Evolutionary conservation across 2,888 invertebrate genomes (phyloP).

Genomic region (Beris chalybata): DNA sequence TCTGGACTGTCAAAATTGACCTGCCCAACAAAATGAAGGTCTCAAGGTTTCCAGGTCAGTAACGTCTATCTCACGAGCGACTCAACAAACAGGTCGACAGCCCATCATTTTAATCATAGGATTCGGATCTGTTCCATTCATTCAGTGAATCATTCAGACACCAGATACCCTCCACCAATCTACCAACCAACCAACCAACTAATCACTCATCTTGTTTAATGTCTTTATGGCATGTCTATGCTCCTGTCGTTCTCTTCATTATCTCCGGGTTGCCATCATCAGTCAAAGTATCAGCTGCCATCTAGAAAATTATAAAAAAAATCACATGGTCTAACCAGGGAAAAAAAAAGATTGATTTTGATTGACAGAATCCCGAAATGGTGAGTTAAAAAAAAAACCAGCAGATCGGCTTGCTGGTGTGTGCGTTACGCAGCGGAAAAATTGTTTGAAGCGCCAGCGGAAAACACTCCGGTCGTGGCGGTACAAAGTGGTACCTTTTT

Average conservation of each 20-base stretch:
- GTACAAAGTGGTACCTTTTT: too few species aligned
- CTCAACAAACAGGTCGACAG: constrained; percentile 20
- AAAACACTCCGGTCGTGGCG: too few species aligned
- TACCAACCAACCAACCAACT: constrained; percentile 14
- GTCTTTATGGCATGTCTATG: constrained; percentile 36
- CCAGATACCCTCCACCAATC: constrained; percentile 5
- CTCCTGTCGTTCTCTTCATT: constrained; percentile 38
- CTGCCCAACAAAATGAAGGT: too few species aligned
- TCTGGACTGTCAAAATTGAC: too few species aligned
- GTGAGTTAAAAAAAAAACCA: neutral
- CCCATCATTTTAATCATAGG: constrained; percentile 30
- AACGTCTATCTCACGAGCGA: constrained; percentile 15
- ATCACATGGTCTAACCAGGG: neutral
- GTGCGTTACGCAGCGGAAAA: neutral
- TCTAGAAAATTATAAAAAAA: constrained; percentile 19
- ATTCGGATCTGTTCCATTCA: constrained; percentile 15
- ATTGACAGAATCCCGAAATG: constrained; percentile 29
- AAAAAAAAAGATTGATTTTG: constrained; percentile 34
- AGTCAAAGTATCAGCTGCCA: constrained; percentile 39
- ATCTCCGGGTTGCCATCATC: constrained; percentile 35
- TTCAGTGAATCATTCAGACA: constrained; percentile 6
- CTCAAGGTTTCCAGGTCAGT: constrained; percentile 15
- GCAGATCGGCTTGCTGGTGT: neutral
- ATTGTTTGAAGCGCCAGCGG: neutral
- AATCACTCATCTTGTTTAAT: constrained; percentile 37